These are phyloP conservation scores for Cerceris rybyensis DNA, from an alignment of 2,888 invertebrate genomes.

Conservation along the genomic window DNA sequence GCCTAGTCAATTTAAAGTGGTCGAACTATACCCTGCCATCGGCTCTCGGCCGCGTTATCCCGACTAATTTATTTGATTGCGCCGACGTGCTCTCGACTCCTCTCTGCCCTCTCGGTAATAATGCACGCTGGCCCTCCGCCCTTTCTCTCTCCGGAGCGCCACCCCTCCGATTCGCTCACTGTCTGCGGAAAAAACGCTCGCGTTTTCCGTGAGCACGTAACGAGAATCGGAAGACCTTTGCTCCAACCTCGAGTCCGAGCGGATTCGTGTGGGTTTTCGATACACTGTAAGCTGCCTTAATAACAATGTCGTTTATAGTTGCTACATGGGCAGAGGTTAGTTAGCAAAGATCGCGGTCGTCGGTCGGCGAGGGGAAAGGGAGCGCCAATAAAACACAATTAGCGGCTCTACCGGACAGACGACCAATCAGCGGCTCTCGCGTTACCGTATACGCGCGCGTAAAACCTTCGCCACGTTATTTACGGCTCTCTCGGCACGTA, in stretches of 20 bases:
- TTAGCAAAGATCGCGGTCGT: conserved; percentile 70
- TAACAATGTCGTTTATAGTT: conserved; percentile 78
- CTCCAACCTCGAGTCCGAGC: background rate
- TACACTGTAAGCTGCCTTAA: conserved; percentile 68
- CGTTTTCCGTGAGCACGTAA: too few relatives aligned
- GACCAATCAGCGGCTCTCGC: conserved; percentile 74
- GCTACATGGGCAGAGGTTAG: conserved; percentile 72
- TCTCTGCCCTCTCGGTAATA: conserved; percentile 59
- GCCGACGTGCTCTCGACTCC: conserved; percentile 62
- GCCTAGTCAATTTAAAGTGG: too few relatives aligned
- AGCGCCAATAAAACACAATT: conserved; percentile 81
- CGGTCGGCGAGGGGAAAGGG: conserved; percentile 53
- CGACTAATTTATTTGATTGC: conserved; percentile 77
- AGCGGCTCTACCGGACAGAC: conserved; percentile 67
- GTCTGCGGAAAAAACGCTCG: too few relatives aligned
- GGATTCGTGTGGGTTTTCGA: conserved; percentile 48
- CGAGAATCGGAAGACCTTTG: background rate
- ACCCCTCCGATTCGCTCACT: too few relatives aligned
- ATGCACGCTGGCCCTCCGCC: conserved; percentile 39
- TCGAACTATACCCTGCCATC: conserved; percentile 25
- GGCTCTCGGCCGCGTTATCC: conserved; percentile 70
- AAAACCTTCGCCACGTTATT: conserved; percentile 75
- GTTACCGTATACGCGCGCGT: conserved; percentile 65
- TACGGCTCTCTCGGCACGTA: conserved; percentile 68
- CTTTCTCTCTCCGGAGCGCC: conserved; percentile 14